Evolutionary conservation across 2,113 vertebrate species (phyloP), one percentile per base, ranked within the genome.

Genomic region (Caranx melampygus): DNA sequence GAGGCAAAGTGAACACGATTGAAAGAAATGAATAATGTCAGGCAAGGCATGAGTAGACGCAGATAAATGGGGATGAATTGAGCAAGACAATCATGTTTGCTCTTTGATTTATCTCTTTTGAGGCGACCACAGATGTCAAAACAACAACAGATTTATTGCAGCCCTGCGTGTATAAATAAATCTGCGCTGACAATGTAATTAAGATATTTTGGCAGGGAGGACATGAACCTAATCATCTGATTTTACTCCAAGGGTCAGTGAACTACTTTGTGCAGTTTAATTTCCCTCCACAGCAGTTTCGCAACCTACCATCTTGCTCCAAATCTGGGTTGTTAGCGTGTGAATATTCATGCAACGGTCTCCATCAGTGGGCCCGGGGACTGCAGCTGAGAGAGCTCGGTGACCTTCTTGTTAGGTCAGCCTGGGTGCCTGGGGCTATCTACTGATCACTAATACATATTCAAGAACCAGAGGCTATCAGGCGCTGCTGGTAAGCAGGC

Each of bases 391-490:
- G 63, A 78, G 88, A 89, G 76, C 77, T 42, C 58, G 6, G 58
- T 87, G 87, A 92, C 91, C 88, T 90, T 87, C 81, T 82, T 87
- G 87, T 88, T 84, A 77, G 88, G 87, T 87, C 84, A 86, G 68
- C 59, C 59, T 64, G 44, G 72, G 76, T 73, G 84, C 84, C 26
- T 10, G 71, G 81, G 79, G 87, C 84, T 80, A 85, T 86, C 81
- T 83, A 55, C 54, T 73, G 67, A 92, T 86, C 89, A 61, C 79
- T 85, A 64, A 88, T 90, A 74, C 72, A 88, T 85, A 91, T 90
- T 84, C 79, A 84, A 78, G 63, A 86, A 65, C 45, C 69, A 47
- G 45, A 45, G 66, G 75, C 62, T 85, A 78, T 65, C 76, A 62
- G 54, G 45, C 26, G n/a, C 7, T 52, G 26, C 72, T 71, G 70